Evolutionary conservation across 2,797 vertebrate species (phyloP), one percentile per base, ranked within the genome.

Genomic region (Lepilemur septentrionalis): DNA sequence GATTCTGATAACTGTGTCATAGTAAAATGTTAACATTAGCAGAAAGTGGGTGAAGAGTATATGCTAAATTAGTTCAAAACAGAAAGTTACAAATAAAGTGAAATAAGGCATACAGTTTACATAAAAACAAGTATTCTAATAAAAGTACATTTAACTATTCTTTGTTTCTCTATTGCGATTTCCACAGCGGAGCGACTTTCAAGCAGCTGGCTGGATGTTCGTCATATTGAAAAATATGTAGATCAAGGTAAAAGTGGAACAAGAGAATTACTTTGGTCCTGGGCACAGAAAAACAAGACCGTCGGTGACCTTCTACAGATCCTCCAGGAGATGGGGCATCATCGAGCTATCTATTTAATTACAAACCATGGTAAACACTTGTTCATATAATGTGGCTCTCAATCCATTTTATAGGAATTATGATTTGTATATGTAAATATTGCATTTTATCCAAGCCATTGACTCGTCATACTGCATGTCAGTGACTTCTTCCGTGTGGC

Each of bases 181-280:
- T 87, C 81, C 52, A 72, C 95, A 99, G 99, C 99, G 7, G 97
- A 98, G 38, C 98, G 97, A 30, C 97, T 99, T 73, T 95, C 98
- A 76, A 97, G 97, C 67, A 99, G 93, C 75, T 98, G 98, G 98
- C 96, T 98, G 61, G 99, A 99, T 32, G 98, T 99, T 48, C 98
- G 98, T 13, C 97, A 96, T 76, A 91, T 98, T 50, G 99, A 99
- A 97, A 98, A 98, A 76, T 85, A 98, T 3, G 98, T 98, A 46
- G 98, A 98, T 0, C 98, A 98, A n/a, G 99, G 99, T 10, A 98
- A 98, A 96, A 99, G 99, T 90, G 98, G 98, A 43, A 99, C 98
- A 4, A 97, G 98, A 46, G 99, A 99, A 95, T 97, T 99, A 30
- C 97, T 99, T 25, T 99, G 99, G 99, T 98, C 98, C 59, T 99